Evolutionary conservation across 1,140 invertebrate species (phyloP), one percentile per base, ranked within the genome.

Genomic region (Thalassaphorura encarpata): DNA sequence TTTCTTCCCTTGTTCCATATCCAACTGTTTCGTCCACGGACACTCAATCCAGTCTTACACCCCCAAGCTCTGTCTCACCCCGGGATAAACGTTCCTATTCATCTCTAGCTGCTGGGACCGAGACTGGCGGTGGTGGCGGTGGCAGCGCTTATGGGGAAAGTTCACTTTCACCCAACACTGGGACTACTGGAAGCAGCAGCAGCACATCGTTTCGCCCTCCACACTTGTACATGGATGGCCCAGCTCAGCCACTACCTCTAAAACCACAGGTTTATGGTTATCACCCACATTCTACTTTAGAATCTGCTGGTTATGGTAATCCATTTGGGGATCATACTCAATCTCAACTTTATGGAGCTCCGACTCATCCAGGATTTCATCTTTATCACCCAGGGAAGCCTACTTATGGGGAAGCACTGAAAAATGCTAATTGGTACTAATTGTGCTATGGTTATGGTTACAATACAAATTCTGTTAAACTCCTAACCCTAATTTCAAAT

Each of bases 51-150:
- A 89, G 90, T 16, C 94, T 95, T 85, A 95, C 91, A 0, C 92
- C 91, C 42, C 91, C 92, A 15, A 89, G 89, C 0, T 94, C 90
- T 2, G 90, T 95, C 0, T 95, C 91, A 8, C 92, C 92, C 0
- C 77, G 63, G 28, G 63, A 74, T 68, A 58, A 76, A 72, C 58
- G 76, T 70, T 63, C 80, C 15, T 54, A 58, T 39, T 4, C 26
- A 13, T 50, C 33, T 18, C n/a, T n/a, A 4, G 29, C 28, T 16
- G n/a, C 26, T 16, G 26, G 18, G 0, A 42, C 27, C n/a, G 55
- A 58, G n/a, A 50, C 63, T 15, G 49, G 46, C 27, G 62, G 57
- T 36, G 61, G 60, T 21, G 66, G 63, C 26, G 64, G 58, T 16
- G 59, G 56, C 24, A n/a, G n/a, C n/a, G n/a, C n/a, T n/a, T n/a